Evolutionary conservation across 2,888 invertebrate genomes (phyloP).

Genomic region (Erebia palarica): DNA sequence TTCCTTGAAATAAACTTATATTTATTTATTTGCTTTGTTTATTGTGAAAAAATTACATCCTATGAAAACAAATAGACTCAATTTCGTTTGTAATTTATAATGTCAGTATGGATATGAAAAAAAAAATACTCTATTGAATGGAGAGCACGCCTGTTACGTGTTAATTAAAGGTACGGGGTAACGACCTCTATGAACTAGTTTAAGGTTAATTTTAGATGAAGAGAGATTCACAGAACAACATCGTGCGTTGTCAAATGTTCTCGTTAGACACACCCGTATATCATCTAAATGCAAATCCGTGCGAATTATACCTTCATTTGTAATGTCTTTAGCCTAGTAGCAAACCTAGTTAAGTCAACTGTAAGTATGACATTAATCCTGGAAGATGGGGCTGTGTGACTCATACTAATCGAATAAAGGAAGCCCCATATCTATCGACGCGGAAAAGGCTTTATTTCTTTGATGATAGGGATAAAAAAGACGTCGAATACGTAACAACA

Average conservation of each 20-base stretch:
- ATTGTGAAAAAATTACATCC: not conserved
- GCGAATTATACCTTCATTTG: slow-evolving; percentile 18
- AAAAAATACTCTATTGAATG: too few relatives aligned
- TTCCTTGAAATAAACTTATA: too few relatives aligned
- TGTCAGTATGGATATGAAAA: too few relatives aligned
- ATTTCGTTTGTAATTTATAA: too few relatives aligned
- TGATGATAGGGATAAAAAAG: too few relatives aligned
- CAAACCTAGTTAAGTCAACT: slow-evolving; percentile 15
- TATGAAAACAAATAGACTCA: too few relatives aligned
- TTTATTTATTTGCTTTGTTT: not conserved
- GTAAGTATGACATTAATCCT: slow-evolving; percentile 1
- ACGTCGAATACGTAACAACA: too few relatives aligned
- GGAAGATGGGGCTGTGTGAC: not conserved
- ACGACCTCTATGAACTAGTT: too few relatives aligned
- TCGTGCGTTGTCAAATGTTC: not conserved
- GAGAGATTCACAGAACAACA: not conserved
- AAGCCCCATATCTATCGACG: too few relatives aligned
- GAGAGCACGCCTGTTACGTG: too few relatives aligned
- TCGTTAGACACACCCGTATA: slow-evolving; percentile 7
- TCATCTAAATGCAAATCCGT: slow-evolving; percentile 22
- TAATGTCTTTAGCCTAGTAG: slow-evolving; percentile 13
- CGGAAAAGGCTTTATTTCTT: too few relatives aligned
- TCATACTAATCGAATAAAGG: not conserved
- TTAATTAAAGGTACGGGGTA: too few relatives aligned
- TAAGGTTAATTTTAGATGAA: not conserved